phyloP scores from a whole-genome alignment of 1,140 invertebrate species.

The Monomorium pharaonis region DNA sequence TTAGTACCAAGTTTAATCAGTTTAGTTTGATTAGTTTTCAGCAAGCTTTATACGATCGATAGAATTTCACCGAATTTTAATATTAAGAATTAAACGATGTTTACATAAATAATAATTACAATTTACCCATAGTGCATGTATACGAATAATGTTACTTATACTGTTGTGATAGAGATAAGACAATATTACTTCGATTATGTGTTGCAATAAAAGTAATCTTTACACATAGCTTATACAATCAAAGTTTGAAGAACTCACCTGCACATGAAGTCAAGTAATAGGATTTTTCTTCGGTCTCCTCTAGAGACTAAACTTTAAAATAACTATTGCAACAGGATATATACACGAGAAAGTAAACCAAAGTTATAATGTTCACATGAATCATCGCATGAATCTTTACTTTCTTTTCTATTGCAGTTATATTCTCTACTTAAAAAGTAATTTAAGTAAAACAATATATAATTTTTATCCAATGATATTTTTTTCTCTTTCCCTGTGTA shows the following conservation, averaged over 20 bases:
- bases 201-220: slow-evolving; percentile 3
- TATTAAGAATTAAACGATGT: background rate
- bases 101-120: background rate
- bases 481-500: background rate
- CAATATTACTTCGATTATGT: background rate
- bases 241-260: slow-evolving; percentile 66
- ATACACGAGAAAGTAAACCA: slow-evolving; percentile 2
- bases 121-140: background rate
- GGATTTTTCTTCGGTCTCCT: slow-evolving; percentile 87
- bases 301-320: slow-evolving; percentile 86
- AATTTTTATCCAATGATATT: background rate
- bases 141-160: background rate
- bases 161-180: background rate
- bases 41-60: background rate
- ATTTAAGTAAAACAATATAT: background rate
- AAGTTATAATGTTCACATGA: slow-evolving; percentile 10
- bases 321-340: slow-evolving; percentile 2
- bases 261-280: slow-evolving; percentile 66
- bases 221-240: background rate
- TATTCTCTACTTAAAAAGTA: background rate
- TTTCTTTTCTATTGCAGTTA: background rate
- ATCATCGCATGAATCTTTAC: slow-evolving; percentile 15
- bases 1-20: background rate
- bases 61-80: background rate
- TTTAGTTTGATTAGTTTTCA: too few species aligned